Conservation (phyloP, 2,113 vertebrate genomes). For the Nesoenas mayeri region DNA sequence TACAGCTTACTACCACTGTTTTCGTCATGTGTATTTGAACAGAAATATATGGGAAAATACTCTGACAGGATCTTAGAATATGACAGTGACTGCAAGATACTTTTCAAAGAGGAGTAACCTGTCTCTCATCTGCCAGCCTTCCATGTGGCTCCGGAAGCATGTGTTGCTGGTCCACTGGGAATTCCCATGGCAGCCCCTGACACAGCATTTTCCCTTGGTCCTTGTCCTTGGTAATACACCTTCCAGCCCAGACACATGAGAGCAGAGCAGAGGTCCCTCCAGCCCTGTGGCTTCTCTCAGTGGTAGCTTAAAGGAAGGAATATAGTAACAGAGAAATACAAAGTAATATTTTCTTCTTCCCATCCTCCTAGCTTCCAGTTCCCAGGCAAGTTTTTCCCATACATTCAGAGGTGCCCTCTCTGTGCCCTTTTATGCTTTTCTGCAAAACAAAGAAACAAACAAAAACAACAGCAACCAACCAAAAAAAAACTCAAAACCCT, state of each 20-base stretch:
- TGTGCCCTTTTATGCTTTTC: background rate
- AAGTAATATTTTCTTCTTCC: background rate
- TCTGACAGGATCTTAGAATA: background rate
- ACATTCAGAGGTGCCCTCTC: background rate
- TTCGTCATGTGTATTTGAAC: rapidly evolving
- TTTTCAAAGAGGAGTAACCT: background rate
- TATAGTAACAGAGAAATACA: background rate
- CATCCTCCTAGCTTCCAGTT: background rate
- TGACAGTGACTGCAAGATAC: rapidly evolving
- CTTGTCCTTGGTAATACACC: background rate
- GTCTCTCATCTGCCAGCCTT: rapidly evolving
- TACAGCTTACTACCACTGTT: background rate
- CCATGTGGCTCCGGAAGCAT: rapidly evolving
- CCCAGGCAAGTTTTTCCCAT: background rate
- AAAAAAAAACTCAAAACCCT: background rate
- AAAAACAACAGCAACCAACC: too few relatives aligned
- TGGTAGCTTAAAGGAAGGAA: background rate
- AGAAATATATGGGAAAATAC: background rate
- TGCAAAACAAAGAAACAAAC: too few relatives aligned
- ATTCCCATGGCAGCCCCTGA: background rate
- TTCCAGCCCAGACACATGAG: rapidly evolving
- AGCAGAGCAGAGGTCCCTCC: background rate
- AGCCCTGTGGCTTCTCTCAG: background rate
- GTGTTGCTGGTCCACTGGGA: background rate
- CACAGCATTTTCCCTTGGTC: background rate